phyloP scores from a whole-genome alignment of 2,888 invertebrate species.

The Anoncus sp. region DNA sequence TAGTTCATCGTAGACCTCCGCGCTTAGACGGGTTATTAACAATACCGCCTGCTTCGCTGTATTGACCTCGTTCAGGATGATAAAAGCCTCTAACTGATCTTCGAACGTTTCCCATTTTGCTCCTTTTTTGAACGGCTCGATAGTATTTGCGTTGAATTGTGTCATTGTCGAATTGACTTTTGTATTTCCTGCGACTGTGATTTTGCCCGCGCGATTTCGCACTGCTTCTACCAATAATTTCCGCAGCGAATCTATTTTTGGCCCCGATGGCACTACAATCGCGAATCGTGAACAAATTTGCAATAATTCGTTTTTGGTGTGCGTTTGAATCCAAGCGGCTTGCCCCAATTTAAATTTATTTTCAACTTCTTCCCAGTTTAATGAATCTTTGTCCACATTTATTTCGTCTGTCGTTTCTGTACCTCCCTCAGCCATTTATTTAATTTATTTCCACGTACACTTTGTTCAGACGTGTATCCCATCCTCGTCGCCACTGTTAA shows the following conservation, averaged over 20 bases:
- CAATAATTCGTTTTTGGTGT: slow-evolving; percentile 8
- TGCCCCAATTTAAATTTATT: slow-evolving; percentile 18
- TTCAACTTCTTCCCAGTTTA: slow-evolving; percentile 15
- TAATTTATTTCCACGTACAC: slow-evolving; percentile 5
- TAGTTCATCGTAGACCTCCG: slow-evolving; percentile 33
- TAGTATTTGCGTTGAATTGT: slow-evolving; percentile 6
- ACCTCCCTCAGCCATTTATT: not conserved
- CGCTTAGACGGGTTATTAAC: slow-evolving; percentile 19
- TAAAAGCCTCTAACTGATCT: slow-evolving; percentile 43
- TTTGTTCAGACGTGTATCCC: slow-evolving; percentile 15
- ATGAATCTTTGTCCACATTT: not conserved
- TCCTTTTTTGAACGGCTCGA: slow-evolving; percentile 45
- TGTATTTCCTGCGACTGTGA: not conserved
- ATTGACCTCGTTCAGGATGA: slow-evolving; percentile 29
- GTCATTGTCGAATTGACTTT: not conserved
- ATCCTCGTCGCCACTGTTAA: slow-evolving; percentile 39
- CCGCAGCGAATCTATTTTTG: not conserved
- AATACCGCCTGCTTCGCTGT: slow-evolving; percentile 14
- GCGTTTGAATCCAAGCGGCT: slow-evolving; percentile 13
- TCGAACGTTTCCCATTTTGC: slow-evolving; percentile 40
- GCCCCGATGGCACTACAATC: not conserved
- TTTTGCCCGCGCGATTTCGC: not conserved
- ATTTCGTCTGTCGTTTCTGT: not conserved
- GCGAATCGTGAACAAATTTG: slow-evolving; percentile 3
- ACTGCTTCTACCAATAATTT: slow-evolving; percentile 1